Evolutionary conservation across 2,888 invertebrate species (phyloP).

Genomic region (Chymomyza caudatula): DNA sequence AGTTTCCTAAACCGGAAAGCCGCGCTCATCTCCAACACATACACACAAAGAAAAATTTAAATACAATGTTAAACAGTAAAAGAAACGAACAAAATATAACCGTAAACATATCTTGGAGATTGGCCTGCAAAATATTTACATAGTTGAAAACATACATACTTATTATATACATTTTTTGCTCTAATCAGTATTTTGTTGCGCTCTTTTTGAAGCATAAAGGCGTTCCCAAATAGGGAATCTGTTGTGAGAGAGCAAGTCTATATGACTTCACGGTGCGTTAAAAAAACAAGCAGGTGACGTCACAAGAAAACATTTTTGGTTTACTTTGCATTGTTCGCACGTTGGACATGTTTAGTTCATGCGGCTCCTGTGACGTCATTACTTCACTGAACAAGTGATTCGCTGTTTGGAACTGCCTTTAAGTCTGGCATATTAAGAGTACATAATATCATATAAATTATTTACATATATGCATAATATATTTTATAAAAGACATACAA

Average conservation of each 20-base stretch:
- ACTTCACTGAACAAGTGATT: background rate
- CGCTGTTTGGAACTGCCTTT: background rate
- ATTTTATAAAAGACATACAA: slow-evolving; percentile 31
- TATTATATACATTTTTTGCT: no score
- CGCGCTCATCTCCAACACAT: slow-evolving; percentile 5
- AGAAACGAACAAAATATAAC: slow-evolving; percentile 49
- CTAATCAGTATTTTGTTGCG: no score
- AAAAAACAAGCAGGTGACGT: no score
- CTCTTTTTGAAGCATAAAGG: no score
- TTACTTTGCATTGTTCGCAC: no score
- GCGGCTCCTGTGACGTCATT: background rate
- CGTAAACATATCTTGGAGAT: slow-evolving; percentile 71
- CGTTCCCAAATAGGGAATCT: no score
- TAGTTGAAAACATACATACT: slow-evolving; percentile 37
- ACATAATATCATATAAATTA: background rate
- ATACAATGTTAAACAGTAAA: slow-evolving; percentile 18
- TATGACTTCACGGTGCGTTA: no score
- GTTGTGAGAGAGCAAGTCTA: no score
- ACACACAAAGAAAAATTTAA: slow-evolving; percentile 16
- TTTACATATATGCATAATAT: slow-evolving; percentile 15
- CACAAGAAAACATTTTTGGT: no score
- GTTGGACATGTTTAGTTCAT: no score
- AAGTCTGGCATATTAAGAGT: background rate
- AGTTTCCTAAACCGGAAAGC: background rate
- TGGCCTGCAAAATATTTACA: slow-evolving; percentile 68